Evolutionary conservation across 2,113 vertebrate species (phyloP).

Genomic region (Colinus virginianus): DNA sequence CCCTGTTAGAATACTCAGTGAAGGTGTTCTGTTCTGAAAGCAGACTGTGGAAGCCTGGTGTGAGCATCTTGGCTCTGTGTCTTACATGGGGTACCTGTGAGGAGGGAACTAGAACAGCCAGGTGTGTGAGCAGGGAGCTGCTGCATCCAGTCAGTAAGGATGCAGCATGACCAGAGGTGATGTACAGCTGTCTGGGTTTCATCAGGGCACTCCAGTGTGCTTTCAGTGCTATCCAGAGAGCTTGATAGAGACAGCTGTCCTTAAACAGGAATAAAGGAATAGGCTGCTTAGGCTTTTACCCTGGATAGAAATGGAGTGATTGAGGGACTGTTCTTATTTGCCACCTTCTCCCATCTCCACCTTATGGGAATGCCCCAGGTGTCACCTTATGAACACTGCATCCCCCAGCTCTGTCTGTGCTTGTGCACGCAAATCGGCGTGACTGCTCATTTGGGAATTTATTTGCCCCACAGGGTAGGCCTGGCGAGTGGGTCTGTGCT

Average conservation of each 20-base stretch:
- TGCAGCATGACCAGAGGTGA: background rate
- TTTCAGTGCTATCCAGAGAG: background rate
- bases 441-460: background rate
- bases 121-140: background rate
- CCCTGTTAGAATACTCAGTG: background rate
- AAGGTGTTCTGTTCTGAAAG: background rate
- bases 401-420: background rate
- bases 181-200: background rate
- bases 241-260: background rate
- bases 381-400: background rate
- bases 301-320: background rate
- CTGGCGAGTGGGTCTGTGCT: background rate
- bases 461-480: background rate
- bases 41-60: background rate
- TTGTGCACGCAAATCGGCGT: background rate
- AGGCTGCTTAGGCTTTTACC: background rate
- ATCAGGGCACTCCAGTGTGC: background rate
- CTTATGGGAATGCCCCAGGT: background rate
- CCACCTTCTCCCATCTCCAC: background rate
- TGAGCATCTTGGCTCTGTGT: background rate
- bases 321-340: background rate
- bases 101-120: background rate
- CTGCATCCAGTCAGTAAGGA: background rate
- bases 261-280: background rate
- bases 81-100: background rate